These are phyloP conservation scores for human (Homo sapiens) DNA, from an alignment of 2,113 vertebrate species.

Conservation along the genomic window DNA sequence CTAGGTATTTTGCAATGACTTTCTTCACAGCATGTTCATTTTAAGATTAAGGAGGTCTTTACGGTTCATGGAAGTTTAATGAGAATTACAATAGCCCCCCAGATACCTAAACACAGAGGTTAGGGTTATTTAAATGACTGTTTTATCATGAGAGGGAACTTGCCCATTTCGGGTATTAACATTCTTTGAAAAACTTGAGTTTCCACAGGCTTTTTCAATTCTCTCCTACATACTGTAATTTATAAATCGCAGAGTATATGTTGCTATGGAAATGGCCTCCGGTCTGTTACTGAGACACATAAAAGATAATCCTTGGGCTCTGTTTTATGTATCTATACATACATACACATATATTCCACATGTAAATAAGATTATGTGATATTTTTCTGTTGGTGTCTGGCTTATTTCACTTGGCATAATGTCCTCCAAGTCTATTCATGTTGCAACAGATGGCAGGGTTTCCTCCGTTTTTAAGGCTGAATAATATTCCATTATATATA, in stretches of 20 bases:
- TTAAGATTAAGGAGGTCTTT: slow-evolving; percentile 73
- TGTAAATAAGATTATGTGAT: neutral
- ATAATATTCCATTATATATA: neutral
- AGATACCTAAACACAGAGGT: slow-evolving; percentile 21
- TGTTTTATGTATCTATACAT: neutral
- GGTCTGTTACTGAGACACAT: slow-evolving; percentile 18
- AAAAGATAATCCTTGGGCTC: neutral
- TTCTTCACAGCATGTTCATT: slow-evolving; percentile 69
- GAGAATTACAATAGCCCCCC: slow-evolving; percentile 60
- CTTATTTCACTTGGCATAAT: neutral
- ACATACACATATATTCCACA: neutral
- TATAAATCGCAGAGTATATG: slow-evolving; percentile 13
- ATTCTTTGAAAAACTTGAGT: slow-evolving; percentile 48
- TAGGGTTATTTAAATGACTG: too few relatives aligned
- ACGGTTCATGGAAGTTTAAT: slow-evolving; percentile 73
- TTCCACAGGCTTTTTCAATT: slow-evolving; percentile 38
- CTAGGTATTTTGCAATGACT: slow-evolving; percentile 65
- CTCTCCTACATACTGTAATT: neutral
- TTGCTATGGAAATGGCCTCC: slow-evolving; percentile 42
- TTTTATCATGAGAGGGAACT: slow-evolving; percentile 21
- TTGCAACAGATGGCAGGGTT: neutral
- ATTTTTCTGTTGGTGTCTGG: neutral
- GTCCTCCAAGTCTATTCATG: neutral
- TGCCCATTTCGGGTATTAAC: slow-evolving; percentile 26
- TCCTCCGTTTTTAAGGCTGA: neutral